These are phyloP conservation scores for Oedothorax gibbosus DNA, from an alignment of 1,140 invertebrate genomes.

Conservation along the genomic window DNA sequence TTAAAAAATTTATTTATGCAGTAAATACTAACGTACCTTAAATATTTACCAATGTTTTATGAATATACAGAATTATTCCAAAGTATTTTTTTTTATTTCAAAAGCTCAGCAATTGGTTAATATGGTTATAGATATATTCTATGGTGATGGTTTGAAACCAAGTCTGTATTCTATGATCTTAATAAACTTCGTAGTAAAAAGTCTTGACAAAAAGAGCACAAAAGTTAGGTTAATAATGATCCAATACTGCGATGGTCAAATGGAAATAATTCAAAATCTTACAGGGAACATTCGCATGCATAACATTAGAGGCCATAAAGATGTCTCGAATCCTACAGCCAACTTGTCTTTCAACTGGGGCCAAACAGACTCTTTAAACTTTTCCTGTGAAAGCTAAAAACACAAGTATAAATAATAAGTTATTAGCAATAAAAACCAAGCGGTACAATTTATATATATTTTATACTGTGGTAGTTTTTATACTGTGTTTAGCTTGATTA, in stretches of 20 bases:
- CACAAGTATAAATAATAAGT: neutral
- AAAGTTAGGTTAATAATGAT: no score
- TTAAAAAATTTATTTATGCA: no score
- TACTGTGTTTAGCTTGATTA: neutral
- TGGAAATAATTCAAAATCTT: neutral
- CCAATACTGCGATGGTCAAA: no score
- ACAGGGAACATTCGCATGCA: conserved; percentile 70
- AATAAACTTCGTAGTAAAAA: neutral
- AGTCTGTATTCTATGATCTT: no score
- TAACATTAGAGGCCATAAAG: conserved; percentile 70
- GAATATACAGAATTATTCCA: no score
- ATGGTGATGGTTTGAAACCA: no score
- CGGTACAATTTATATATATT: neutral
- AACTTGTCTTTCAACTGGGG: conserved; percentile 73
- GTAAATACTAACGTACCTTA: no score
- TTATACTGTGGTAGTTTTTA: neutral
- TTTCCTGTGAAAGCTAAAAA: conserved; percentile 70
- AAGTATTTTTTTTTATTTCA: no score
- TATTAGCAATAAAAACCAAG: neutral
- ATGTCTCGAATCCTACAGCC: conserved; percentile 46
- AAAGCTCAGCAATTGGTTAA: neutral
- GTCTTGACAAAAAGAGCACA: neutral
- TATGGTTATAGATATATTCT: neutral
- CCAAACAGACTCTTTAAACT: conserved; percentile 73
- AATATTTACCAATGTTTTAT: no score